Percentiles rank a stretch among this genome's conserved stretches.
Evolutionary conservation across 2,888 invertebrate genomes (phyloP).

Genomic region (Brassicogethes aeneus): DNA sequence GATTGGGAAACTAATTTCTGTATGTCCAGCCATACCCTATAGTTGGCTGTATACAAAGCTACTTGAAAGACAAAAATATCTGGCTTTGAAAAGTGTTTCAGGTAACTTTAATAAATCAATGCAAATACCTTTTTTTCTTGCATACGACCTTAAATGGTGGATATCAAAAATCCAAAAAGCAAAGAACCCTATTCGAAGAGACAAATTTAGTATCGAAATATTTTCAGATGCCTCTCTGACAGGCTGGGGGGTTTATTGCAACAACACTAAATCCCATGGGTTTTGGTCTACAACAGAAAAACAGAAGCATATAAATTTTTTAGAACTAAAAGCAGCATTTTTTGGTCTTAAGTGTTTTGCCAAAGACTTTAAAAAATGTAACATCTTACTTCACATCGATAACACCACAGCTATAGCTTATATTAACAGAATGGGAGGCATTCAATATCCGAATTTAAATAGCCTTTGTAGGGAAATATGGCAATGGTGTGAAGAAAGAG

Average conservation of each 20-base stretch:
- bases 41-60: constrained; percentile 8
- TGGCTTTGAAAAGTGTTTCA: background rate
- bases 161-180: background rate
- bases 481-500: constrained; percentile 18
- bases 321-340: constrained; percentile 17
- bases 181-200: constrained; percentile 4
- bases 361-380: constrained; percentile 7
- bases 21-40: constrained; percentile 17
- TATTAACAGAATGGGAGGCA: constrained; percentile 17
- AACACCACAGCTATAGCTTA: constrained; percentile 17
- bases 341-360: constrained; percentile 17
- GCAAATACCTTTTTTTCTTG: background rate
- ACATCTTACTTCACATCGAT: constrained; percentile 17
- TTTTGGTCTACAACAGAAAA: constrained; percentile 15
- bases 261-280: constrained; percentile 12
- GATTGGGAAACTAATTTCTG: constrained; percentile 13
- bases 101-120: constrained; percentile 2
- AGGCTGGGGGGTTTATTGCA: constrained; percentile 18
- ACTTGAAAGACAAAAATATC: constrained; percentile 7
- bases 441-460: too few species aligned
- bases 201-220: constrained; percentile 15
- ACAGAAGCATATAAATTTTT: constrained; percentile 15
- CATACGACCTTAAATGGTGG: constrained; percentile 6
- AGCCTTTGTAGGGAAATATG: constrained; percentile 19
- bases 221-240: constrained; percentile 17